Percentiles rank a stretch among this genome's conserved stretches.
These are phyloP conservation scores for Geotrypetes seraphini DNA, from an alignment of 2,797 vertebrate species.

Conservation along the genomic window DNA sequence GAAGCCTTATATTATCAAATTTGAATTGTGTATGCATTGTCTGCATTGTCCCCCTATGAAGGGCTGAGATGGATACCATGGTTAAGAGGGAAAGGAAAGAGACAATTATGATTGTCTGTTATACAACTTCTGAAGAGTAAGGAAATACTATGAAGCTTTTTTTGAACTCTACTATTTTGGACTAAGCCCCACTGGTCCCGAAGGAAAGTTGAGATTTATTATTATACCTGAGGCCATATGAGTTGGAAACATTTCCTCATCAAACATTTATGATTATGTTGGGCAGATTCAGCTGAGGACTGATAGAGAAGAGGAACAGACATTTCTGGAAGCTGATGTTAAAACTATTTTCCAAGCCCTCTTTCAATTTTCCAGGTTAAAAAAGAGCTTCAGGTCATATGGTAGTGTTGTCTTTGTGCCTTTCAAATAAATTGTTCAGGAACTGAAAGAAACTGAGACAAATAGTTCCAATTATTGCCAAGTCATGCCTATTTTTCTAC, in stretches of 20 bases:
- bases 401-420: background rate
- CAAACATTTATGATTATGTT: constrained; percentile 1
- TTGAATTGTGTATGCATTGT: no score
- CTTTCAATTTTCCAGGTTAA: constrained; percentile 1
- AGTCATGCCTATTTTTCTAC: no score
- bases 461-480: no score
- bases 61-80: no score
- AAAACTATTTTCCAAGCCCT: constrained; percentile 1
- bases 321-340: background rate
- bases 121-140: background rate
- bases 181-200: background rate
- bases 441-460: no score
- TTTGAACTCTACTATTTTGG: background rate
- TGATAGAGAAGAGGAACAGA: background rate
- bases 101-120: no score
- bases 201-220: background rate
- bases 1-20: no score
- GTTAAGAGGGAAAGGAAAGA: no score
- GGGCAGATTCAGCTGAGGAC: constrained; percentile 3
- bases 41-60: no score
- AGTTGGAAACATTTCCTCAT: constrained; percentile 2
- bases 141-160: background rate
- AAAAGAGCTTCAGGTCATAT: background rate
- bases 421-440: no score
- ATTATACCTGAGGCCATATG: background rate